Evolutionary conservation across 1,140 invertebrate genomes (phyloP), one percentile per base, ranked within the genome.

Genomic region (Teleogryllus occipitalis): DNA sequence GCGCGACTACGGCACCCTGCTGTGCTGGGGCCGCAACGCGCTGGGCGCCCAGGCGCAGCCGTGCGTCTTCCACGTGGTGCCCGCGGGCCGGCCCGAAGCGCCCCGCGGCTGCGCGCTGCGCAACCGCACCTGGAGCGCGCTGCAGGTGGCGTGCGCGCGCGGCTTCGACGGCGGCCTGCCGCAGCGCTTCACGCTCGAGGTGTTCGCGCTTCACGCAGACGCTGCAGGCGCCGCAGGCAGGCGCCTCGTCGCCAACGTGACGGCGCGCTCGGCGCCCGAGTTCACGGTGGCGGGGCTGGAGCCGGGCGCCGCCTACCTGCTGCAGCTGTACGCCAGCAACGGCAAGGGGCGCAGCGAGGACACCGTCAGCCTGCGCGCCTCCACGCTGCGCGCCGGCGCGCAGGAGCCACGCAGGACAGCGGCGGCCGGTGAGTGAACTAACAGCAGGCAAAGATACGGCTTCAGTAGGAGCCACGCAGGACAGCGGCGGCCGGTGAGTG

Each of bases 61-160:
- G 0, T 94, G 93, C 83, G 88, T 92, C n/a, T 94, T 90, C 82
- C 90, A 91, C 82, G 89, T 94, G 74, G 91, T 93, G 80, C 92
- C 93, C 27, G 91, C 91, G 80, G 91, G 92, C 10, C 54, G 54
- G 80, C 89, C 89, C 0, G 88, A 89, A 82, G 85, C 88, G 5
- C 88, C 89, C 8, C 83, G 85, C 54, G 87, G 86, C 79, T 90
- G 89, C 83, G 83, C 83, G 18, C 73, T 84, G 27, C 79, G 81
- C 10, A 90, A 90, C 82, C 82, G 86, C 49, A 90, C 88, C 21
- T 87, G 88, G 78, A 87, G 88, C 79, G 86, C 87, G 39, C 83
- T 89, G 27, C 81, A 85, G 54, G 84, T 90, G 39, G 85, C 84
- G 8, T 90, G 89, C 83, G 82, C 83, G 79, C 84, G 83, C 78